Evolutionary conservation across 2,888 invertebrate species (phyloP), one percentile per base, ranked within the genome.

Genomic region (Gortyna flavago): DNA sequence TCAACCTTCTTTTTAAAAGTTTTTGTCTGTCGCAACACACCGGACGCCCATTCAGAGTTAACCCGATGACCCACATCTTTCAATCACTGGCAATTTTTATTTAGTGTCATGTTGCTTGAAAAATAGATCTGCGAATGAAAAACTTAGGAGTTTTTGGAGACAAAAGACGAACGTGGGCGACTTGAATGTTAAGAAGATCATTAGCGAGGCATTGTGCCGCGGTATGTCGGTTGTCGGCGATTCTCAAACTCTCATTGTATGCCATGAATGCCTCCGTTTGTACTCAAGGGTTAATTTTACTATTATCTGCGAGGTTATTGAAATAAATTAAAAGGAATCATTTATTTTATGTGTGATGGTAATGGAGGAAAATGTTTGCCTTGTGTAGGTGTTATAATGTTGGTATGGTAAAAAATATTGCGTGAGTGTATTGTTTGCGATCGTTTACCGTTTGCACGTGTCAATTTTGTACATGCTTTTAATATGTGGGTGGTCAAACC

Each of bases 141-240:
- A 96, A 94, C 91, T 90, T 87, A 89, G 92, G 83, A 88, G 86
- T 94, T 95, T 93, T 93, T 81, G 95, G 95, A 96, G 95, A 96
- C 96, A 96, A 96, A 95, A 94, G 95, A 83, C 87, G 89, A 88
- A 92, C 94, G 96, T 95, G 94, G 96, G 95, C 93, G 95, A 95
- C 93, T 93, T 95, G 95, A 96, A 96, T 96, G 96, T 92, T 96
- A 96, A 95, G 94, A 94, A 93, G 92, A 94, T 96, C 96, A 96
- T 96, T 96, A 96, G 95, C 86, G 87, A 66, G 86, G 94, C 91
- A 95, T 96, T 96, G 96, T 88, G 95, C 88, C 88, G 71, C 75
- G 71, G 84, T 82, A 79, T 70, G 88, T 67, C 91, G 82, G 90
- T 81, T 71, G 88, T 72, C 92, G 81, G 90, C 81, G 95, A 76